Base-by-base conservation (phyloP, 1,140 invertebrate genomes). In the Trypoxylus dichotomus region DNA sequence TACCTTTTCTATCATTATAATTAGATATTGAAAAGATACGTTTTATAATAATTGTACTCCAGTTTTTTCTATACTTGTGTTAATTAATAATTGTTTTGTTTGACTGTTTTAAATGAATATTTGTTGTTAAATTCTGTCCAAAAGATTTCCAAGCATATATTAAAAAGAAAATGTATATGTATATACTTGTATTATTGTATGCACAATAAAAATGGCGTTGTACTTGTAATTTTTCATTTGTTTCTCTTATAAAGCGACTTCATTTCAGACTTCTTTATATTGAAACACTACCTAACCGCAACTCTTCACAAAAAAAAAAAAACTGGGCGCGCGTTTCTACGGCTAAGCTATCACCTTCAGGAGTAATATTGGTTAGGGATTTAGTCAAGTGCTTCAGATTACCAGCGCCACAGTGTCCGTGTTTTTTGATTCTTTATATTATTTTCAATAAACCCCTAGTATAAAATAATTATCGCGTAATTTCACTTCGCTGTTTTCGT, bases 91-190 rank as follows among this genome's bases (percentile, higher is more conserved):
- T 84, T 82, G 80, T 83, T 82, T 84, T 81, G 79, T 82, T 85
- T 84, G 80, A 83, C 79, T 85, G 82, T 83, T 84, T 84, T 83
- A 79, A 81, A 81, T 75, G 74, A 83, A 81, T 84, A 85, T 86
- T 85, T 85, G 83, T 86, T 86, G 85, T 86, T 86, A 81, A 86
- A 86, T 85, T 86, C 84, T 86, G 85, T 86, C 85, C 85, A 86
- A 82, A 54, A 83, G 81, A 85, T 85, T 85, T 85, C 84, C 84
- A 84, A 83, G 82, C 83, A 83, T 85, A 84, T 84, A 81, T 85
- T 84, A 83, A 83, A 78, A 37, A 37, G 32, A 82, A 83, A 85
- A 83, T 85, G 84, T 85, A 85, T 86, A 85, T 86, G 84, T 86
- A 86, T 86, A 86, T 85, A 86, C 85, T 83, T 86, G 85, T 85